Base-by-base conservation (phyloP, 2,888 invertebrate species). In the Drosophila monieri region DNA sequence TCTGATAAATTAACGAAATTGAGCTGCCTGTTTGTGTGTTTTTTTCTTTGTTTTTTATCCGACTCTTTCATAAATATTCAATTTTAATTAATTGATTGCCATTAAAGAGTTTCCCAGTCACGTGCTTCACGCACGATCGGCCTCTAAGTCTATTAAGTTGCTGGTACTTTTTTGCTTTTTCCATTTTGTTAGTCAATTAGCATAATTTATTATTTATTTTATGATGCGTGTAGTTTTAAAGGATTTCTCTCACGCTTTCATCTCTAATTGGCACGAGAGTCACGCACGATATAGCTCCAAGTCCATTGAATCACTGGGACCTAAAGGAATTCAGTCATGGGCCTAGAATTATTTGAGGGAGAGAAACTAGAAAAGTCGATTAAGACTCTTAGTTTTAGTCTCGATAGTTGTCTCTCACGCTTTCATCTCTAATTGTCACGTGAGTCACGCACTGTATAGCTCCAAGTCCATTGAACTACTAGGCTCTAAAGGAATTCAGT, bases 81-180 rank as follows among this genome's bases (percentile, higher is more conserved):
- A 88, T 81, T 77, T 88, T 76, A 79, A 84, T 84, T 84, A 84
- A 84, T 85, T 72, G 71, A 75, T 70, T 60, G 77, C 57, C 79
- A 60, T 67, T 52, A 52, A 64, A 59, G 56, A 66, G 62, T 59
- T 64, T 6, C 5, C 9, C 56, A 32, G 25, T 23, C 37, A 9
- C 37, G 14, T 56, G 25, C 27, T 9, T 48, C 49, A 27, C 6
- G 25, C 55, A 46, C 47, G 23, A 46, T 4, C n/a, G 3, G 3
- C 3, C 30, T n/a, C 60, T 47, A 39, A 39, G 10, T n/a, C 6
- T 8, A n/a, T 41, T 47, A 10, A 27, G 10, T 27, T 37, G 9
- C 8, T 2, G 9, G 5, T 15, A 18, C 18, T 41, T 39, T 39
- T 39, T 14, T n/a, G 0, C 5, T 39, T 14, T 8, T 15, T 35